phyloP scores from a whole-genome alignment of 37 sponge, comb jelly and placozoan genomes.

The Theonella swinhoei region DNA sequence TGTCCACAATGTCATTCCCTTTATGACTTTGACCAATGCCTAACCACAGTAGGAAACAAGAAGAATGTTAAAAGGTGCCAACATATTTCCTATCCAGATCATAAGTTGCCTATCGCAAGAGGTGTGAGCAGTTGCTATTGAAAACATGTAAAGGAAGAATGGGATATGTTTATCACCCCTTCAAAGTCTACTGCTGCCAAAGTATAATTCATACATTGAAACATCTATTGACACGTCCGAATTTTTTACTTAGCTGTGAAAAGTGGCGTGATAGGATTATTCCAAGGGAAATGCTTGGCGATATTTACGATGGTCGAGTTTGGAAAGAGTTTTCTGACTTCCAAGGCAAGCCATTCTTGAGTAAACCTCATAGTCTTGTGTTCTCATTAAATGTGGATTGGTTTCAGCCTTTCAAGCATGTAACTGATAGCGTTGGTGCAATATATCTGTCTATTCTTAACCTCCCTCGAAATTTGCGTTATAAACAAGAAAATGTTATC shows the following conservation, averaged over 20 bases:
- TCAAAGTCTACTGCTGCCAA: conserved; percentile 28
- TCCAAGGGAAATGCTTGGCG: not conserved
- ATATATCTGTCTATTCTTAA: conserved; percentile 64
- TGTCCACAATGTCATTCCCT: conserved; percentile 59
- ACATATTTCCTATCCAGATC: conserved; percentile 48
- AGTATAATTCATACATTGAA: conserved; percentile 1
- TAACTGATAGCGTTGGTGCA: conserved; percentile 48
- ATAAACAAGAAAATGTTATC: conserved; percentile 43
- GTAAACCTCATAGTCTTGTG: conserved; percentile 23
- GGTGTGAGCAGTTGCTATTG: conserved; percentile 28
- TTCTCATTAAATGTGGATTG: conserved; percentile 59
- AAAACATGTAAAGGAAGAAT: not conserved
- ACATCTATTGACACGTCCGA: conserved; percentile 6
- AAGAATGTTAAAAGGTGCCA: conserved; percentile 40
- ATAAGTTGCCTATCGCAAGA: conserved; percentile 8
- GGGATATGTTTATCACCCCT: conserved; percentile 5
- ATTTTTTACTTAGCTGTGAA: conserved; percentile 27
- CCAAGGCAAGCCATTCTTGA: not conserved
- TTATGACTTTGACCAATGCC: conserved; percentile 47
- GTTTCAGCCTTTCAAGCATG: no score
- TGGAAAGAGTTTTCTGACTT: conserved; percentile 31
- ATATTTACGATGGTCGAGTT: conserved; percentile 57
- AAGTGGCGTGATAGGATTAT: conserved; percentile 23
- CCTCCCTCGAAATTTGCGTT: conserved; percentile 33
- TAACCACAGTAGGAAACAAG: conserved; percentile 7